These are phyloP conservation scores for Tiphia femorata DNA, from an alignment of 2,888 invertebrate genomes.

Conservation along the genomic window DNA sequence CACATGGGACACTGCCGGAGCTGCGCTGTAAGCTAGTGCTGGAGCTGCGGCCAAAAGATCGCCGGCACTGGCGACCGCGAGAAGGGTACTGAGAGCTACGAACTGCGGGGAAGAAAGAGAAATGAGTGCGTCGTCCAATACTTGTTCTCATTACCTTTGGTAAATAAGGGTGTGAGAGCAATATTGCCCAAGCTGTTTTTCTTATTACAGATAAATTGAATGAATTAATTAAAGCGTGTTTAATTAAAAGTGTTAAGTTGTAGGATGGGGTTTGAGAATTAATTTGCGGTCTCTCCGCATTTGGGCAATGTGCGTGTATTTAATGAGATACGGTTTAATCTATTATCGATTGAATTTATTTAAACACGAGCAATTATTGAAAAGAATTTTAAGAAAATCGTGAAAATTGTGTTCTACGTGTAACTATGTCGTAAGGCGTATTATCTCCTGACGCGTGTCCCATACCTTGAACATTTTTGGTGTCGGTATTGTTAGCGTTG, in stretches of 20 bases:
- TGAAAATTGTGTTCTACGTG: neutral
- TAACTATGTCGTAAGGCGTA: neutral
- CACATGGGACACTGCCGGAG: slow-evolving; percentile 75
- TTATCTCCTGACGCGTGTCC: neutral
- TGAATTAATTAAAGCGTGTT: too few species aligned
- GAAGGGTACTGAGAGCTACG: slow-evolving; percentile 43
- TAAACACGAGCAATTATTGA: neutral
- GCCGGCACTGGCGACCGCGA: slow-evolving; percentile 50
- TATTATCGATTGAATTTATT: too few species aligned
- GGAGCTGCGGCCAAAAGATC: slow-evolving; percentile 51
- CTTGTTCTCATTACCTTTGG: too few species aligned
- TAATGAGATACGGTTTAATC: too few species aligned
- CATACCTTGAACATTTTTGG: slow-evolving; percentile 40
- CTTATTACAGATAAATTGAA: too few species aligned
- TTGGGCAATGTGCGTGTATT: too few species aligned
- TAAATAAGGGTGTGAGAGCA: too few species aligned
- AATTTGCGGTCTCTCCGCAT: too few species aligned
- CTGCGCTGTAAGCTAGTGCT: slow-evolving; percentile 76
- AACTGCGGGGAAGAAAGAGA: slow-evolving; percentile 35
- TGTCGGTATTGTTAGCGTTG: slow-evolving; percentile 16
- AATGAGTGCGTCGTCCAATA: too few species aligned
- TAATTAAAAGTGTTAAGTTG: too few species aligned
- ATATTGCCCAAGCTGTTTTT: too few species aligned
- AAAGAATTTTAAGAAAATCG: neutral
- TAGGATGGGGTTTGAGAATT: too few species aligned